Conservation (phyloP, 2,888 invertebrate genomes). For the Spicauda simplicius region DNA sequence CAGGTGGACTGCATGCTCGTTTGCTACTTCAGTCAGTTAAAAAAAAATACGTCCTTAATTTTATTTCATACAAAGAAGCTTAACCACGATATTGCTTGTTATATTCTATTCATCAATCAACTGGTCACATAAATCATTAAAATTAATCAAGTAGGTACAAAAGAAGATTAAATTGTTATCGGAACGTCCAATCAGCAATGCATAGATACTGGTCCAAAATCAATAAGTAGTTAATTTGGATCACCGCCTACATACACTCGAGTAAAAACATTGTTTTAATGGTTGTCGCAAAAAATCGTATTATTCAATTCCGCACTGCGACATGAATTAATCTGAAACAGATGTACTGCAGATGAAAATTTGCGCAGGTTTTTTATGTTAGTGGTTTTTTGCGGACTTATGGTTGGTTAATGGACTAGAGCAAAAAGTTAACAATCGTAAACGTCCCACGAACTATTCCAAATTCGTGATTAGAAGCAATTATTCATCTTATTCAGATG, state of each 20-base stretch:
- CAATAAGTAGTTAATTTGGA: neutral
- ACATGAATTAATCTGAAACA: constrained; percentile 3
- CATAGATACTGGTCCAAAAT: constrained; percentile 4
- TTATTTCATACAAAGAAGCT: too few species aligned
- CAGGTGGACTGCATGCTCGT: too few species aligned
- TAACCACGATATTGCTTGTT: too few species aligned
- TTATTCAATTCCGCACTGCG: constrained; percentile 3
- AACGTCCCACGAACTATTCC: too few species aligned
- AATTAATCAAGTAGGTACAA: too few species aligned
- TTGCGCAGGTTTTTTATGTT: neutral
- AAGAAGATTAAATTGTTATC: constrained; percentile 1
- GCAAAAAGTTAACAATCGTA: too few species aligned
- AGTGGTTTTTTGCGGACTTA: neutral
- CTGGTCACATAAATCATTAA: too few species aligned
- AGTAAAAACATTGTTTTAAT: neutral
- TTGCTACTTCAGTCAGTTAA: too few species aligned
- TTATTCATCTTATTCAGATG: too few species aligned
- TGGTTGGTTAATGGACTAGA: neutral
- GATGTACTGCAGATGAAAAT: constrained; percentile 1
- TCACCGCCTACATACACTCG: neutral
- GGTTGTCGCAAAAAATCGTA: neutral
- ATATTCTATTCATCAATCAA: too few species aligned
- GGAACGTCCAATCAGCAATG: neutral
- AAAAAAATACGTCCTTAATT: too few species aligned
- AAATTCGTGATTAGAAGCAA: too few species aligned